phyloP scores from a whole-genome alignment of 1,140 invertebrate species.

The Aphelenchoides fujianensis region DNA sequence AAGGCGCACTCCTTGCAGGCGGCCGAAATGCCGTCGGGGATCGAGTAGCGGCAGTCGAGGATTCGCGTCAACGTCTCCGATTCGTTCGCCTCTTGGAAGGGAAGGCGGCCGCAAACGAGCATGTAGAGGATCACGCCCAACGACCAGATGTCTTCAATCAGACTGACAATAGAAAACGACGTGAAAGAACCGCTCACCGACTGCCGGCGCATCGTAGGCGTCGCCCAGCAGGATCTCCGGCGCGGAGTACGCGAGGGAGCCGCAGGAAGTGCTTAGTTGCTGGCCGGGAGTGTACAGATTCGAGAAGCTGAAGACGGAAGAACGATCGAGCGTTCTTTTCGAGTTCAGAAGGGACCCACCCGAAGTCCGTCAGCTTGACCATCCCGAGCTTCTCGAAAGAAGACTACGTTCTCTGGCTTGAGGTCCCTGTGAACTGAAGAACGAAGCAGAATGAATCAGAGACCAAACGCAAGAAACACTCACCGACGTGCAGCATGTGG shows the following conservation, averaged over 20 bases:
- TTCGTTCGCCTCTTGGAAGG: slow-evolving; percentile 98
- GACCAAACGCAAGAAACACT: too few species aligned
- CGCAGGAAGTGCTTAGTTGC: slow-evolving; percentile 95
- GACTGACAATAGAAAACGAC: slow-evolving; percentile 13
- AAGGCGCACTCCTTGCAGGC: slow-evolving; percentile 75
- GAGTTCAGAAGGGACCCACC: too few species aligned
- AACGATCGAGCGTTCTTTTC: too few species aligned
- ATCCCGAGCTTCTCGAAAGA: slow-evolving; percentile 93
- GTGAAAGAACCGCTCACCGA: slow-evolving; percentile 52
- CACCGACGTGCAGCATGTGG: slow-evolving; percentile 79
- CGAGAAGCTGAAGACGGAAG: too few species aligned
- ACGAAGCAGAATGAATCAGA: background rate
- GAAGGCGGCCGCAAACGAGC: slow-evolving; percentile 91
- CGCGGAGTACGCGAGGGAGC: slow-evolving; percentile 97
- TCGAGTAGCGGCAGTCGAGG: slow-evolving; percentile 96
- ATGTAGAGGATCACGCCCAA: slow-evolving; percentile 96
- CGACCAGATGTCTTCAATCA: slow-evolving; percentile 84
- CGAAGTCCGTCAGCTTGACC: slow-evolving; percentile 71
- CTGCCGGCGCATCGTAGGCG: slow-evolving; percentile 67
- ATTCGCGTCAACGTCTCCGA: slow-evolving; percentile 99
- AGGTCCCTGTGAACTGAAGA: slow-evolving; percentile 76
- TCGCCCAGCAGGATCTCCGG: slow-evolving; percentile 95
- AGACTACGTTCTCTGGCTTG: slow-evolving; percentile 92
- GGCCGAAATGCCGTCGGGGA: slow-evolving; percentile 81
- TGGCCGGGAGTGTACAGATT: slow-evolving; percentile 83